These are phyloP conservation scores for Craterocephalus amniculus DNA, from an alignment of 2,797 vertebrate species.

Conservation along the genomic window DNA sequence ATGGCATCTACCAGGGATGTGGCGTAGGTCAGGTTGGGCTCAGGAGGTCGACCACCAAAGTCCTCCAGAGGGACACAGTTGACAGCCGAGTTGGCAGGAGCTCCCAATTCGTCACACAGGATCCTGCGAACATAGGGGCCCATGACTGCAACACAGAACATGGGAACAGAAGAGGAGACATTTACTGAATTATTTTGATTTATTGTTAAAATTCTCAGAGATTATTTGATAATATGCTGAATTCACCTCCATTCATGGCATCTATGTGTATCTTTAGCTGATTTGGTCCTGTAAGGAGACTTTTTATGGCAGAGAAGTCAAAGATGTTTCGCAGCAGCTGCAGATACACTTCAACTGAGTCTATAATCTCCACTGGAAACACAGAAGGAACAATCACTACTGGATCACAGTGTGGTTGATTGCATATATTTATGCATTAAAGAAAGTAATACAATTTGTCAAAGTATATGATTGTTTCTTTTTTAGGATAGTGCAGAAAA, in stretches of 20 bases:
- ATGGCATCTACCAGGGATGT: slow-evolving; percentile 93
- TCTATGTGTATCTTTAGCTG: slow-evolving; percentile 96
- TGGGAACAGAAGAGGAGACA: slow-evolving; percentile 12
- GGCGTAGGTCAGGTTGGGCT: slow-evolving; percentile 94
- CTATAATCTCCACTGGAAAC: slow-evolving; percentile 94
- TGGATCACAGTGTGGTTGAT: background rate
- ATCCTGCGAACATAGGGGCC: slow-evolving; percentile 97
- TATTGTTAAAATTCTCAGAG: background rate
- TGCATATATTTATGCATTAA: background rate
- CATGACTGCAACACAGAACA: slow-evolving; percentile 88
- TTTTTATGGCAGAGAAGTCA: slow-evolving; percentile 93
- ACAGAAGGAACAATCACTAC: slow-evolving; percentile 8
- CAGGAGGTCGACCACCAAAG: slow-evolving; percentile 94
- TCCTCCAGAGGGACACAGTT: slow-evolving; percentile 97
- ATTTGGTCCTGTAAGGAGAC: slow-evolving; percentile 91
- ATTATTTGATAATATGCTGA: background rate
- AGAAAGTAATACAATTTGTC: background rate
- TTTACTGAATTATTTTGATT: slow-evolving; percentile 2
- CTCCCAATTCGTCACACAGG: slow-evolving; percentile 95
- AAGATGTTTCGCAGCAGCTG: slow-evolving; percentile 93
- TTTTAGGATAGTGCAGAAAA: background rate
- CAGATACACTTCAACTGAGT: slow-evolving; percentile 97
- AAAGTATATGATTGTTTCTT: background rate
- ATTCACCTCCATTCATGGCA: slow-evolving; percentile 96
- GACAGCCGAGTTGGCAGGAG: slow-evolving; percentile 96